Conservation (phyloP, 2,113 vertebrate species). For the Gobiocypris rarus region DNA sequence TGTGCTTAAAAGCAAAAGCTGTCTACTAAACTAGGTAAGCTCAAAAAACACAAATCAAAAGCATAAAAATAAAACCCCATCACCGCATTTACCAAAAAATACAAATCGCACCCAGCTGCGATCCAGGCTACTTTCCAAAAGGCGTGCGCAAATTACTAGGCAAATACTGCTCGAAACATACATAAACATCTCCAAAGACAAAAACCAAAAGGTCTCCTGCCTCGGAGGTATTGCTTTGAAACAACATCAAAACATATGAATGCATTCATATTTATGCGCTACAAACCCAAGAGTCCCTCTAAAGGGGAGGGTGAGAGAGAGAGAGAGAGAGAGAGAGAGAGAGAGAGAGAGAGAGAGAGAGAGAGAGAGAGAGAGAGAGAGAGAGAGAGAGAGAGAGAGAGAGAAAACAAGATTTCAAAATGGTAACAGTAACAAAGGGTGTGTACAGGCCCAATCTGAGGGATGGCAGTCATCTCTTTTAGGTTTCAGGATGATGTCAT, state of each 20-base stretch:
- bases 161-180: conserved; percentile 29
- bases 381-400: not conserved
- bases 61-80: conserved; percentile 1
- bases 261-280: conserved; percentile 62
- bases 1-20: conserved; percentile 11
- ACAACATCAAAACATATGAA: conserved; percentile 60
- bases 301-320: conserved; percentile 28
- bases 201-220: conserved; percentile 29
- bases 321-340: not conserved
- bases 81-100: not conserved
- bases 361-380: not conserved
- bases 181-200: conserved; percentile 49
- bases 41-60: not conserved
- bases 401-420: conserved; percentile 45
- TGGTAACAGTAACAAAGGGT: conserved; percentile 51
- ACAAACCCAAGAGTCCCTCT: conserved; percentile 38
- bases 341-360: not conserved
- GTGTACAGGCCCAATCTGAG: not conserved
- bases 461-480: not conserved
- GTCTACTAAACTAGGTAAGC: not conserved
- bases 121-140: conserved; percentile 25
- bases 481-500: not conserved
- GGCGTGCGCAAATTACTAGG: conserved; percentile 48
- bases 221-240: conserved; percentile 63
- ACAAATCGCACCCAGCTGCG: not conserved